These are phyloP conservation scores for Pissodes strobi DNA, from an alignment of 1,140 invertebrate species.

Conservation along the genomic window DNA sequence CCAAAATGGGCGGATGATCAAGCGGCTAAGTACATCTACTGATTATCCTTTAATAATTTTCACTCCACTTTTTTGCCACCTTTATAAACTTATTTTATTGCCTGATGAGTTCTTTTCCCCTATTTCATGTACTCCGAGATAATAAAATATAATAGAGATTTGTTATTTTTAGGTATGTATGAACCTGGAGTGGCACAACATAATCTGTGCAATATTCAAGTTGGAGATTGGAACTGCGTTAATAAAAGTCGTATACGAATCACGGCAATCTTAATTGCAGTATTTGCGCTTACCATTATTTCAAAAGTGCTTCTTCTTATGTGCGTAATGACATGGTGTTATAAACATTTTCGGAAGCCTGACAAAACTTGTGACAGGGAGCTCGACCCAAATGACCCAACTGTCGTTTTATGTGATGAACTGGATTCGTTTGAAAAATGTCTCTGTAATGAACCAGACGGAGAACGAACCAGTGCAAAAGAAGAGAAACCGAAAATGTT, in stretches of 20 bases:
- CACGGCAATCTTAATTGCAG: slow-evolving; percentile 29
- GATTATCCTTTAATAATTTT: too few relatives aligned
- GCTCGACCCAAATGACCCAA: slow-evolving; percentile 19
- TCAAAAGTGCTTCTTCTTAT: slow-evolving; percentile 38
- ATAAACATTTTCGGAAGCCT: slow-evolving; percentile 27
- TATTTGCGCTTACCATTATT: slow-evolving; percentile 34
- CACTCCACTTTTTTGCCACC: too few relatives aligned
- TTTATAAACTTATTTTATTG: too few relatives aligned
- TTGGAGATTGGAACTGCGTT: slow-evolving; percentile 32
- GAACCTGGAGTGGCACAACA: slow-evolving; percentile 30
- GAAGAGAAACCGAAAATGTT: background rate
- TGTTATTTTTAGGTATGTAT: slow-evolving; percentile 27
- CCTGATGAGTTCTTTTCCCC: too few relatives aligned
- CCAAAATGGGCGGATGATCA: too few relatives aligned
- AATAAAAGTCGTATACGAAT: slow-evolving; percentile 36
- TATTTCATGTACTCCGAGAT: background rate
- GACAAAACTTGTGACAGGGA: slow-evolving; percentile 19
- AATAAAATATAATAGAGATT: background rate
- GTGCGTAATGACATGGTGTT: slow-evolving; percentile 40
- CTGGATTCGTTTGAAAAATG: slow-evolving; percentile 24
- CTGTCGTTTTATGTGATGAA: slow-evolving; percentile 24
- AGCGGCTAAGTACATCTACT: too few relatives aligned
- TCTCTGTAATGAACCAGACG: slow-evolving; percentile 7
- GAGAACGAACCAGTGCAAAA: background rate
- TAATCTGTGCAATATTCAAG: slow-evolving; percentile 37